A percentile compares a stretch with the other conserved stretches of the same genome.
Evolutionary conservation across 2,888 invertebrate species (phyloP).

Genomic region (Habrosyne pyritoides): DNA sequence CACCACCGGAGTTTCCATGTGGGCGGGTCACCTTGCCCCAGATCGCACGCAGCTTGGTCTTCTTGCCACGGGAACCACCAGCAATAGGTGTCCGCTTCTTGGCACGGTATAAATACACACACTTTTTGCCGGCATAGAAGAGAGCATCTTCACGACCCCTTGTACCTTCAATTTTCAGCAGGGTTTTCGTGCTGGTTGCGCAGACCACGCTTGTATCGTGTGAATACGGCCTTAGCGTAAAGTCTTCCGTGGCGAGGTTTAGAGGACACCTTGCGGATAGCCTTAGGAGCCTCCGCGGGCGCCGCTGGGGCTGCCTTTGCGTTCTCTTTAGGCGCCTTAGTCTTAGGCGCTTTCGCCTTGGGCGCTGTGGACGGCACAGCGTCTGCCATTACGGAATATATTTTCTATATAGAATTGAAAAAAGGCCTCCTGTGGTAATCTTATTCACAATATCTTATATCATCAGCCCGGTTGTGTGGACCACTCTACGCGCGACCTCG

Average conservation of each 20-base stretch:
- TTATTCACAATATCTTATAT: no score
- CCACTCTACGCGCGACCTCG: no score
- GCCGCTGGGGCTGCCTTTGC: slow-evolving; percentile 81
- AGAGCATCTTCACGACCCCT: slow-evolving; percentile 89
- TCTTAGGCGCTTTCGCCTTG: slow-evolving; percentile 81
- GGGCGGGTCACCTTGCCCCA: slow-evolving; percentile 99
- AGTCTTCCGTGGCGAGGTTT: slow-evolving; percentile 90
- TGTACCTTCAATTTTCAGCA: slow-evolving; percentile 97
- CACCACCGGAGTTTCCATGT: slow-evolving; percentile 97
- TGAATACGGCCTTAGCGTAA: slow-evolving; percentile 98
- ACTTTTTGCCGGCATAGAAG: slow-evolving; percentile 98
- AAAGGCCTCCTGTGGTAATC: no score
- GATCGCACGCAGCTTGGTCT: slow-evolving; percentile 96
- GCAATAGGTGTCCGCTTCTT: slow-evolving; percentile 95
- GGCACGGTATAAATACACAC: slow-evolving; percentile 98
- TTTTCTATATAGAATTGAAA: slow-evolving; percentile 68
- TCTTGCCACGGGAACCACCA: slow-evolving; percentile 91
- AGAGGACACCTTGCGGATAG: slow-evolving; percentile 76
- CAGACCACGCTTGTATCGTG: slow-evolving; percentile 96
- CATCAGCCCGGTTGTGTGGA: no score
- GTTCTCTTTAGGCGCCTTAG: slow-evolving; percentile 84
- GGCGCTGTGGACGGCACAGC: slow-evolving; percentile 79
- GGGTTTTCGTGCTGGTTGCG: slow-evolving; percentile 98
- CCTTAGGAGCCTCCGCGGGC: slow-evolving; percentile 79
- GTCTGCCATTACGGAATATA: slow-evolving; percentile 85